Evolutionary conservation across 2,113 vertebrate species (phyloP).

Genomic region (Channa maculata): DNA sequence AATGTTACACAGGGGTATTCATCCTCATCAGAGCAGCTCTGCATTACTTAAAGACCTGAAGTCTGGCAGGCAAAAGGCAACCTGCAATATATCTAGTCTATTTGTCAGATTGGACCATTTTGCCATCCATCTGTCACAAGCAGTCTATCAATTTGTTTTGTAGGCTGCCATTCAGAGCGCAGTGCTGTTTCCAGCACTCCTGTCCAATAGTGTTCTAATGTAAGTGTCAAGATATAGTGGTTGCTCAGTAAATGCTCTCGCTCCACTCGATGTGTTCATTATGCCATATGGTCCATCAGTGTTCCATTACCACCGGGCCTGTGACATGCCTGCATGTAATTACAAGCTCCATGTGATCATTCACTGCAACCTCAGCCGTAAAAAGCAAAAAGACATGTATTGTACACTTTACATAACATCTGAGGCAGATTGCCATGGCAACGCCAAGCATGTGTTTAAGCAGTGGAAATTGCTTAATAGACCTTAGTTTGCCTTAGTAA

Average conservation of each 20-base stretch:
- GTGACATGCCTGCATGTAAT: constrained; percentile 26
- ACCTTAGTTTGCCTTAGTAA: constrained; percentile 20
- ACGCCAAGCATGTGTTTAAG: constrained; percentile 22
- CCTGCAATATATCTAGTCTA: constrained; percentile 43
- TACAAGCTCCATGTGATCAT: constrained; percentile 43
- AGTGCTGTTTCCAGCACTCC: constrained; percentile 13
- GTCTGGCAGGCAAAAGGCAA: constrained; percentile 39
- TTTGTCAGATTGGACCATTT: constrained; percentile 57
- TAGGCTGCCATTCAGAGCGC: constrained; percentile 30
- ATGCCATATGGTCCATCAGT: constrained; percentile 10
- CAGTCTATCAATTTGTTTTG: constrained; percentile 55
- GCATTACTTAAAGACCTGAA: background rate
- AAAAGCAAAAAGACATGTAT: constrained; percentile 18
- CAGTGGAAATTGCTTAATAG: constrained; percentile 17
- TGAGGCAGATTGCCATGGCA: constrained; percentile 36
- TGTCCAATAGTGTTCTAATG: constrained; percentile 35
- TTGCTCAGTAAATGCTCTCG: constrained; percentile 11
- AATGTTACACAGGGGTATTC: constrained; percentile 24
- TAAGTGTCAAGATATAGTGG: constrained; percentile 32
- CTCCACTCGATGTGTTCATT: constrained; percentile 27
- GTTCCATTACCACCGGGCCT: constrained; percentile 27
- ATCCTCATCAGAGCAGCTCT: constrained; percentile 14
- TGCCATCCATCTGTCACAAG: constrained; percentile 50
- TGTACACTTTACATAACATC: constrained; percentile 35
- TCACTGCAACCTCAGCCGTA: constrained; percentile 24